phyloP scores from a whole-genome alignment of 2,888 invertebrate genomes.

The Lydus trimaculatus region DNA sequence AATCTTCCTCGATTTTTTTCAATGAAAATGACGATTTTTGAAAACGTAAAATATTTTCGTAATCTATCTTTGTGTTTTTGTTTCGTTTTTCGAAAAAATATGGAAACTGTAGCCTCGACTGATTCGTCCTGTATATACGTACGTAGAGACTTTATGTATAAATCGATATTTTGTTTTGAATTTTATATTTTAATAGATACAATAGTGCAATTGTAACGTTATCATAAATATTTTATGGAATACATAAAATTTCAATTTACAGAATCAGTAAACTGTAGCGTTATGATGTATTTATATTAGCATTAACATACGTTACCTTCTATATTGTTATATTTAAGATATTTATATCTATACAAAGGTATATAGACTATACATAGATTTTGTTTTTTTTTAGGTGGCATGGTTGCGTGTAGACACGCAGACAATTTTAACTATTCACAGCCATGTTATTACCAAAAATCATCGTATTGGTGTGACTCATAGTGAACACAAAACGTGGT shows the following conservation, averaged over 20 bases:
- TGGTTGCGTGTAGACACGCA: conserved; percentile 92
- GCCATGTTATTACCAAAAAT: conserved; percentile 89
- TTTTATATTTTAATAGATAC: background rate
- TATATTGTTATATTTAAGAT: background rate
- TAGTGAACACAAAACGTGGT: conserved; percentile 87
- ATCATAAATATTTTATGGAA: conserved; percentile 10
- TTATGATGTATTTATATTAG: conserved; percentile 1
- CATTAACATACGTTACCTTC: background rate
- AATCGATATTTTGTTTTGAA: background rate
- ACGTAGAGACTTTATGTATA: background rate
- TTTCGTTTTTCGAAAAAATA: too few species aligned
- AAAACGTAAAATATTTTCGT: too few species aligned
- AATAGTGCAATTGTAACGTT: background rate
- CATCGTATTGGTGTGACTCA: conserved; percentile 85
- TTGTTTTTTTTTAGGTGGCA: conserved; percentile 71
- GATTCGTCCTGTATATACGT: too few species aligned
- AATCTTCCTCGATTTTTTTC: too few species aligned
- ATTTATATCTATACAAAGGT: background rate
- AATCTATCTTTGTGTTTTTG: too few species aligned
- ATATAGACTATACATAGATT: background rate
- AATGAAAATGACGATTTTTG: too few species aligned
- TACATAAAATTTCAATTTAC: background rate
- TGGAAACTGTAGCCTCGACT: too few species aligned
- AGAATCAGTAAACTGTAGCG: background rate
- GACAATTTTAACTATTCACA: conserved; percentile 89